Evolutionary conservation across 2,888 invertebrate genomes (phyloP).

Genomic region (Luperina nickerlii): DNA sequence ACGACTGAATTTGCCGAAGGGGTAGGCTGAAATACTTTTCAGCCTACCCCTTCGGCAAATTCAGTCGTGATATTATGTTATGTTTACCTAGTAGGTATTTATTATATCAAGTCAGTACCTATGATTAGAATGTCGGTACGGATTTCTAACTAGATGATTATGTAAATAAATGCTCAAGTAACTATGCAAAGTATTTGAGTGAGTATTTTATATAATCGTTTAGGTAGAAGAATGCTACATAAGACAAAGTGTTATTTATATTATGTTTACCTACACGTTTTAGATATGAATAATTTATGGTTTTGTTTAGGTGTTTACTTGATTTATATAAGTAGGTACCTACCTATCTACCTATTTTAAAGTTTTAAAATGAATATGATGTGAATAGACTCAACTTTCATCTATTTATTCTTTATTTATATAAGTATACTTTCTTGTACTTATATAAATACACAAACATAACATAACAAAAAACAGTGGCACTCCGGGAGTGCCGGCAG

Average conservation of each 20-base stretch:
- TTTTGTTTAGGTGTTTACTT: neutral
- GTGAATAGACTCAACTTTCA: no score
- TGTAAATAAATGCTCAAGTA: neutral
- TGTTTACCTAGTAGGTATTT: neutral
- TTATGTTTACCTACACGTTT: constrained; percentile 6
- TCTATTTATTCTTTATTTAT: no score
- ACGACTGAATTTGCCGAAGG: no score
- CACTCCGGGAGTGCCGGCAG: no score
- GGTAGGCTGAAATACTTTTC: no score
- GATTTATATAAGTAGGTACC: no score
- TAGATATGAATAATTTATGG: constrained; percentile 12
- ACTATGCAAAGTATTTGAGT: constrained; percentile 11
- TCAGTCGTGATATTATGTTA: neutral
- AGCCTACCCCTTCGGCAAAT: neutral
- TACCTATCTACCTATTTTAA: no score
- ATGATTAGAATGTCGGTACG: constrained; percentile 1
- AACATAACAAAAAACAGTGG: no score
- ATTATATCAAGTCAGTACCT: neutral
- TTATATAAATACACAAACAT: no score
- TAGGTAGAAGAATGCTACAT: constrained; percentile 1
- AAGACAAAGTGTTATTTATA: constrained; percentile 6
- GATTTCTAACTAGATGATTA: neutral
- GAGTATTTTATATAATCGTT: neutral
- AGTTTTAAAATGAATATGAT: no score
- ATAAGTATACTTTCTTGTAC: no score